Evolutionary conservation across 2,113 vertebrate genomes (phyloP), one percentile per base, ranked within the genome.

Genomic region (Pedionomus torquatus): DNA sequence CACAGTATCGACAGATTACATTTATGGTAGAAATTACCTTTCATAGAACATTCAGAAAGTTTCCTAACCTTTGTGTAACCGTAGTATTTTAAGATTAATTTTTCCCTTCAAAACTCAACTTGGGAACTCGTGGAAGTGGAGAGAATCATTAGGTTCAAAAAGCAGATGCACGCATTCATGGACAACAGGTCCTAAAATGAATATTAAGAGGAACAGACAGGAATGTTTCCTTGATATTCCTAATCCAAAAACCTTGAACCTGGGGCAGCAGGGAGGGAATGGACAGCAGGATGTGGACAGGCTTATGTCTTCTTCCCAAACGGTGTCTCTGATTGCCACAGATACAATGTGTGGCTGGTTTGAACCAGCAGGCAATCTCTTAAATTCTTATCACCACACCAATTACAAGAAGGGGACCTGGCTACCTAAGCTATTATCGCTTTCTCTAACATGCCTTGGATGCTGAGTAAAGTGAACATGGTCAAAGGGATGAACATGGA

Each of bases 281-380:
- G 3, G 43, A 87, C 49, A 52, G 54, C 44, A 66, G 44, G 17
- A 80, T 44, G 26, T 48, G 39, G 79, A 39, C 33, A 80, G 31
- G 39, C 17, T 87, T 12, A 12, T 14, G 17, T 54, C 28, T 44
- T 44, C 13, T 61, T 11, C 70, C 41, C 41, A 19, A 12, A 49
- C 5, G 87, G 65, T 28, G 5, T 0, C 11, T 43, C 23, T 0
- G 0, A 21, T 43, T 44, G 17, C 41, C 31, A 13, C 31, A 61
- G 28, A 15, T 11, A 70, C 26, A 58, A 69, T 0, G 2, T 2
- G 4, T 0, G 0, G 26, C 35, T 33, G 49, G 35, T 25, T 48
- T 0, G 2, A 68, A 49, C 28, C 51, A 72, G 31, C 51, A 83
- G 65, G 52, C 31, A 72, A 49, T n/a, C 37, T 43, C 19, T 84